Evolutionary conservation across 2,888 invertebrate species (phyloP).

Genomic region (Eumacrocentrus americanus): DNA sequence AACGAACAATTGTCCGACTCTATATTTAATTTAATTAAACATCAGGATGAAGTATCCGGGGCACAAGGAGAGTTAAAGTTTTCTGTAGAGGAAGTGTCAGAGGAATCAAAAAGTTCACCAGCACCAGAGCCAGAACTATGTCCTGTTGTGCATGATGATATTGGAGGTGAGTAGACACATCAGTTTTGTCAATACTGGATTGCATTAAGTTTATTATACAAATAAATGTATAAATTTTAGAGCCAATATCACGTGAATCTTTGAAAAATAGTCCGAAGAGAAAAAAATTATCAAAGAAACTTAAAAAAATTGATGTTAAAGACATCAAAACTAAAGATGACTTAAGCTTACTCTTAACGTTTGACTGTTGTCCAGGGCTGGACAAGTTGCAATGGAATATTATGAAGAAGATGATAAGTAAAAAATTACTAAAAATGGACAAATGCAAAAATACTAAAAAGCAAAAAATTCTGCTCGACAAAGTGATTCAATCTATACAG

Average conservation of each 20-base stretch:
- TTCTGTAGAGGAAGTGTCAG: background rate
- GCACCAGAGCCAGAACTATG: background rate
- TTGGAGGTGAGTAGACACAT: slow-evolving; percentile 36
- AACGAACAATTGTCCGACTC: slow-evolving; percentile 19
- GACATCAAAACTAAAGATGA: slow-evolving; percentile 40
- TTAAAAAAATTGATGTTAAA: slow-evolving; percentile 50
- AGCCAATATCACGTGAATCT: slow-evolving; percentile 26
- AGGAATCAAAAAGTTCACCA: background rate
- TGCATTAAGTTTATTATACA: background rate
- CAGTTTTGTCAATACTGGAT: background rate
- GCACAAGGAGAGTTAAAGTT: background rate
- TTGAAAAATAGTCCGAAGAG: background rate
- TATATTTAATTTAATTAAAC: slow-evolving; percentile 48
- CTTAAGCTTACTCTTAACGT: slow-evolving; percentile 36
- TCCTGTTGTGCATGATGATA: slow-evolving; percentile 27
- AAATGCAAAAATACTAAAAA: slow-evolving; percentile 32
- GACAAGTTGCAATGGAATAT: slow-evolving; percentile 67
- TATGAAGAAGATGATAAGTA: slow-evolving; percentile 59
- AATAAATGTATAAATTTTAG: slow-evolving; percentile 11
- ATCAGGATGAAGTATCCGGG: slow-evolving; percentile 27
- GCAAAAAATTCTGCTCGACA: slow-evolving; percentile 35
- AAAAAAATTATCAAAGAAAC: slow-evolving; percentile 14
- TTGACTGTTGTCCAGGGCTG: slow-evolving; percentile 50
- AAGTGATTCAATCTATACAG: slow-evolving; percentile 35
- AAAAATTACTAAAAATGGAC: slow-evolving; percentile 51